Conservation (phyloP, 92 coral and sea anemone species). For the Epizoanthus scotinus region DNA sequence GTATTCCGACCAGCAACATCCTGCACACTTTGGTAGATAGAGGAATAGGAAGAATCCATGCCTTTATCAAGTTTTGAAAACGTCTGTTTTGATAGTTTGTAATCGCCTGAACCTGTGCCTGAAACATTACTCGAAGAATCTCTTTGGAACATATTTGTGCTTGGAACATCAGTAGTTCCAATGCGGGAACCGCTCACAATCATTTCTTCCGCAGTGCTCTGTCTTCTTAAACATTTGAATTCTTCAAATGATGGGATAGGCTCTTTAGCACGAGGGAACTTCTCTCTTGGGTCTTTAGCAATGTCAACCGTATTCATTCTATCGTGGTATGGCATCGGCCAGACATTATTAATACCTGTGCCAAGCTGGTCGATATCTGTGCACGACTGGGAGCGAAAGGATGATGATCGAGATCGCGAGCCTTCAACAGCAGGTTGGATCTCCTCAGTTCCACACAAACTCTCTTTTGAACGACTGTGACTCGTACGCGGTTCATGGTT, state of each 20-base stretch:
- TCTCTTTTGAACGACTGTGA: not conserved
- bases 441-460: not conserved
- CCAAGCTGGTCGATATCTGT: conserved; percentile 23
- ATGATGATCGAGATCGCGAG: conserved; percentile 11
- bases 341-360: conserved; percentile 6
- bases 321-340: not conserved
- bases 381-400: conserved; percentile 19
- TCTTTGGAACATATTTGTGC: not conserved
- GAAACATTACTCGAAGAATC: not conserved
- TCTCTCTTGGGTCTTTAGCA: conserved; percentile 36
- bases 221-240: conserved; percentile 63
- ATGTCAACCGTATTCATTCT: conserved; percentile 41
- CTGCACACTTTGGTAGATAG: conserved; percentile 11
- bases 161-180: not conserved
- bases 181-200: not conserved
- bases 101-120: not conserved
- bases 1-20: conserved; percentile 18
- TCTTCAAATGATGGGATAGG: conserved; percentile 93
- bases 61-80: not conserved
- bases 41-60: not conserved
- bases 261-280: conserved; percentile 68
- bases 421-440: not conserved
- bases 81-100: not conserved
- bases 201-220: conserved; percentile 20
- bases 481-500: not conserved